phyloP scores from a whole-genome alignment of 2,888 invertebrate species.

The Neuroscelio doddi region DNA sequence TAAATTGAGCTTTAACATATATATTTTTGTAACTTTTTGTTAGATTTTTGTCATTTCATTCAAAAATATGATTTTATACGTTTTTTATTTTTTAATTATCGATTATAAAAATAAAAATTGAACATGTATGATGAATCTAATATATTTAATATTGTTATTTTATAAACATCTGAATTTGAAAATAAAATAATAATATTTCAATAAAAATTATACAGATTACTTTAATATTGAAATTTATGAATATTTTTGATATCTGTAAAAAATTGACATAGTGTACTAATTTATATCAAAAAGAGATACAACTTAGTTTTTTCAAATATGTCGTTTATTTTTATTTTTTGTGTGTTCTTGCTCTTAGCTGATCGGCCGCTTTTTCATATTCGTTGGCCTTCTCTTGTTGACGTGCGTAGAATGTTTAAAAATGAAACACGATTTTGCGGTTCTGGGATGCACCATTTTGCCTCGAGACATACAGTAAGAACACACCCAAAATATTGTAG shows the following conservation, averaged over 20 bases:
- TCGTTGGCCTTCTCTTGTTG: constrained; percentile 45
- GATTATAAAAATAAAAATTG: no score
- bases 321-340: constrained; percentile 44
- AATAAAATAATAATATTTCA: background rate
- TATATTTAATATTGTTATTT: no score
- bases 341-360: constrained; percentile 41
- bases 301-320: constrained; percentile 34
- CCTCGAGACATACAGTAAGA: constrained; percentile 44
- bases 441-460: constrained; percentile 48
- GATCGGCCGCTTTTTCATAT: constrained; percentile 48
- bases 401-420: constrained; percentile 57
- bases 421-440: constrained; percentile 45
- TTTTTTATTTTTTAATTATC: no score
- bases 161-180: no score
- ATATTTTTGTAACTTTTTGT: no score
- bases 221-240: no score
- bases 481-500: constrained; percentile 31
- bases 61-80: no score
- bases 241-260: no score
- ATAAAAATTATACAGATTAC: constrained; percentile 7
- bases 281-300: constrained; percentile 38
- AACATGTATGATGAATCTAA: no score
- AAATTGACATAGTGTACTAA: constrained; percentile 41
- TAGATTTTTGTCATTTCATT: no score
- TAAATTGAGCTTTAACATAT: no score